phyloP scores from a whole-genome alignment of 2,797 vertebrate species.

The Lepidocolaptes lacrymiger region DNA sequence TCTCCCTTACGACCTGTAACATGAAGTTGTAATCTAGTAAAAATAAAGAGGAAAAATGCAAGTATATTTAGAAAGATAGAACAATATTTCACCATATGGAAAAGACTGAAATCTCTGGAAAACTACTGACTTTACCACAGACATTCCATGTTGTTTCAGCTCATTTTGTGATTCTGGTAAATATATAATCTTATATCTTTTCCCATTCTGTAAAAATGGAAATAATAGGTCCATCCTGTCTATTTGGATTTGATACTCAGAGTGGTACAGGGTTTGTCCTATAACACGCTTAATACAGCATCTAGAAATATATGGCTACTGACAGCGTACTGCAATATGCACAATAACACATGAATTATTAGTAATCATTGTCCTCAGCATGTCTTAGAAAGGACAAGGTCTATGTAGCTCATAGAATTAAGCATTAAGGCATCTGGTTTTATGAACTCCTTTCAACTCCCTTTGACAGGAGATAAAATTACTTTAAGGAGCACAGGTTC shows the following conservation, averaged over 20 bases:
- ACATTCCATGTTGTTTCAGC: background rate
- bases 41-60: background rate
- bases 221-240: background rate
- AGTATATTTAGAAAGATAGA: background rate
- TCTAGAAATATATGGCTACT: background rate
- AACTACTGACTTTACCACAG: background rate
- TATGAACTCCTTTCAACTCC: background rate
- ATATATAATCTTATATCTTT: background rate
- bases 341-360: background rate
- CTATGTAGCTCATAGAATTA: background rate
- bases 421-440: background rate
- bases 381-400: background rate
- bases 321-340: background rate
- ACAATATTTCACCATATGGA: background rate
- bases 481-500: background rate
- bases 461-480: background rate
- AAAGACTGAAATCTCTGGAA: background rate
- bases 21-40: too few species aligned
- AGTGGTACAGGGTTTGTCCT: background rate
- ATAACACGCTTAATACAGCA: accelerated
- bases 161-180: background rate
- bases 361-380: background rate
- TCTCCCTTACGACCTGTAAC: too few species aligned
- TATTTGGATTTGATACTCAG: background rate
- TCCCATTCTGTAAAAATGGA: background rate